Evolutionary conservation across 53 echinoderm and acorn worm genomes (phyloP).

Genomic region (Hippasteria phrygiana): DNA sequence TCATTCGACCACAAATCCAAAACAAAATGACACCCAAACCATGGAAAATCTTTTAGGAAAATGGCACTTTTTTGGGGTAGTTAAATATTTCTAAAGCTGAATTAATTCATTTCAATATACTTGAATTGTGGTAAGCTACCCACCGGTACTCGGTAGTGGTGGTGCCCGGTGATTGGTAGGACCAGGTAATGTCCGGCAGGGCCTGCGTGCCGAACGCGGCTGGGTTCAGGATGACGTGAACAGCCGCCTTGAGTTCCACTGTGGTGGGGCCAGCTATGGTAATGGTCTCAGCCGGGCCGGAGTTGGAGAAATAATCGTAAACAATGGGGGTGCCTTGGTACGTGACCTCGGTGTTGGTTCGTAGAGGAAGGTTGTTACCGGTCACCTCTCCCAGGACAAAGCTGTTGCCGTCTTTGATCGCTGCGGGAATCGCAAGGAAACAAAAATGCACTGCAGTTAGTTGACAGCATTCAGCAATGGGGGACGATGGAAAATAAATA

Average conservation of each 20-base stretch:
- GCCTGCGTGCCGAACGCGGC: background rate
- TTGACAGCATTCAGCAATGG: too few relatives aligned
- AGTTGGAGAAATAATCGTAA: background rate
- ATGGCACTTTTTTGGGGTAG: too few relatives aligned
- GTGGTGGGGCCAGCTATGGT: constrained; percentile 59
- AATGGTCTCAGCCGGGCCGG: background rate
- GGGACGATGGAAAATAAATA: background rate
- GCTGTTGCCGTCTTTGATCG: constrained; percentile 24
- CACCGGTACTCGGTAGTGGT: constrained; percentile 37
- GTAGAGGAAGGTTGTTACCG: background rate
- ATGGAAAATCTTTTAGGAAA: too few relatives aligned
- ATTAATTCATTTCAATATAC: too few relatives aligned
- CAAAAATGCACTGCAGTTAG: too few relatives aligned
- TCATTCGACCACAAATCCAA: too few relatives aligned
- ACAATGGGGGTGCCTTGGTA: constrained; percentile 6
- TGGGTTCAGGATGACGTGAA: constrained; percentile 38
- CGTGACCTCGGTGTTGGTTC: background rate
- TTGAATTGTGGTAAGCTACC: too few relatives aligned
- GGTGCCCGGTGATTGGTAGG: background rate
- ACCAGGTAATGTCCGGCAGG: constrained; percentile 37
- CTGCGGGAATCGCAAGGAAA: too few relatives aligned
- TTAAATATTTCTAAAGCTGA: too few relatives aligned
- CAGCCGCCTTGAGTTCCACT: constrained; percentile 10
- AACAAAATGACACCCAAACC: too few relatives aligned
- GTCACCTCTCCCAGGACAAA: constrained; percentile 21